Percentiles rank a stretch among this genome's conserved stretches.
Evolutionary conservation across 2,113 vertebrate genomes (phyloP).

Genomic region (Perccottus glenii): DNA sequence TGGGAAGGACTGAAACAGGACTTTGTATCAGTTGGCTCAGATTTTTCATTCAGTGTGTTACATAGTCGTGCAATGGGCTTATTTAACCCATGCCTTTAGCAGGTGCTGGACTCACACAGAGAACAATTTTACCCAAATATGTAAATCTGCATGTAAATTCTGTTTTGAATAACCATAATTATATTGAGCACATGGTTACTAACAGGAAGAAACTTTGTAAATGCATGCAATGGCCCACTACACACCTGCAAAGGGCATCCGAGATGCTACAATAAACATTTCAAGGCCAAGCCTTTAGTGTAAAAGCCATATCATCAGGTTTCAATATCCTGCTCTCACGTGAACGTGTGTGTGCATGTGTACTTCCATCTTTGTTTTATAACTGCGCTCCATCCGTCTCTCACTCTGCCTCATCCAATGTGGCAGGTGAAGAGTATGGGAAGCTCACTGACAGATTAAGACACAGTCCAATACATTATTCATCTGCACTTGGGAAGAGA

Average conservation of each 20-base stretch:
- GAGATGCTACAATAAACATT: slow-evolving; percentile 39
- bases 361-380: slow-evolving; percentile 30
- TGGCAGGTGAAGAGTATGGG: slow-evolving; percentile 42
- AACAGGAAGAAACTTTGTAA: neutral
- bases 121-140: neutral
- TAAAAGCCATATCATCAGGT: slow-evolving; percentile 54
- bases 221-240: neutral
- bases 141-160: slow-evolving; percentile 4
- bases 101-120: neutral
- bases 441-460: slow-evolving; percentile 43
- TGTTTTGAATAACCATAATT: slow-evolving; percentile 1
- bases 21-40: slow-evolving; percentile 6
- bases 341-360: slow-evolving; percentile 15
- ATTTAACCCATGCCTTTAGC: neutral
- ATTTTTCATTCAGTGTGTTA: neutral
- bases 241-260: slow-evolving; percentile 45
- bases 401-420: slow-evolving; percentile 35
- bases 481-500: slow-evolving; percentile 37
- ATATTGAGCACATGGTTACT: neutral
- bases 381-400: slow-evolving; percentile 26
- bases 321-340: slow-evolving; percentile 55
- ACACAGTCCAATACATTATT: slow-evolving; percentile 43
- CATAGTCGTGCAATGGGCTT: neutral
- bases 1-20: slow-evolving; percentile 20
- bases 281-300: slow-evolving; percentile 30